Base-by-base conservation (phyloP, 2,797 vertebrate genomes). In the Galagoides demidoff region DNA sequence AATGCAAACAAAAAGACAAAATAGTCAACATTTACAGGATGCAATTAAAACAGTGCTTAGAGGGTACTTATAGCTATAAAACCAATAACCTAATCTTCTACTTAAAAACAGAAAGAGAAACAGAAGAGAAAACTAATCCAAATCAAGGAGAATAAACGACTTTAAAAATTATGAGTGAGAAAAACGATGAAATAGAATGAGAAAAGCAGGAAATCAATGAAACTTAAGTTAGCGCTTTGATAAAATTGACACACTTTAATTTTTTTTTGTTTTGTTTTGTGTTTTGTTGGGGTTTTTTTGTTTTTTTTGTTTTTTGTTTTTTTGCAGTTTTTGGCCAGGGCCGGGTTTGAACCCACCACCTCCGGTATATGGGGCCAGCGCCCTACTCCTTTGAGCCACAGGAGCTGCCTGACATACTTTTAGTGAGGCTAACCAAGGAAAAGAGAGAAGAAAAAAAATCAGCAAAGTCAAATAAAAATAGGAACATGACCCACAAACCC, bases 81-180 rank as follows among this genome's bases (percentile, higher is more conserved):
- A 73, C 63, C 20, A 76, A 59, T 87, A 74, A 77, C 14, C 19
- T 37, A 92, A 94, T 16, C 0, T 84, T 85, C 25, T 3, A 64
- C 7, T 14, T 81, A 83, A 37, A 85, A 96, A 89, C n/a, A 84
- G 39, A 39, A 39, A 39, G 39, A 39, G 39, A 39, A 39, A 39
- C 39, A 78, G 20, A 63, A 81, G 6, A 91, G 49, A 94, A 92
- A 70, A 63, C 25, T 5, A 92, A 94, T 31, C 9, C 68, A 95
- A 96, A 85, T 49, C 20, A 71, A 92, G 64, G 8, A 77, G 12
- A 83, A 43, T 7, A 73, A 57, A 7, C 14, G 9, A 81, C 27
- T 71, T 20, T 84, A 57, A 57, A 43, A 74, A 39, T 27, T 17
- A 92, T 52, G 68, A n/a, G 17, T 16, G 37, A 29, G n/a, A 5